Base-by-base conservation (phyloP, 2,888 invertebrate genomes). In the Nemotelus nigrinus region DNA sequence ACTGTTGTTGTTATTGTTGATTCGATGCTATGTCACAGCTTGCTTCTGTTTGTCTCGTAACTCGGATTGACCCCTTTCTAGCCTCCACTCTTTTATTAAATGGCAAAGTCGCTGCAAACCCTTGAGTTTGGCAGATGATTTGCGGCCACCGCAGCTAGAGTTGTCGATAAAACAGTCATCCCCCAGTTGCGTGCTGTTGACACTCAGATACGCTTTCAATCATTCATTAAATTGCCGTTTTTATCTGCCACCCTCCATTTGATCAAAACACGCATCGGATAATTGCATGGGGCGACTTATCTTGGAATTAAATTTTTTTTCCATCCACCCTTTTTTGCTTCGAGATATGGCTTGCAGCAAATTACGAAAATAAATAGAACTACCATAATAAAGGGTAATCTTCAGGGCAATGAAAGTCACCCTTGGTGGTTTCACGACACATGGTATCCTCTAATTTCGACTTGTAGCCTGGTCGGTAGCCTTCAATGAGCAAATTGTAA, bases 41-140 rank as follows among this genome's bases (percentile, higher is more conserved):
- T 58, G 45, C 63, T 43, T 8, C 41, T 47, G 25, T 60, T 74
- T 47, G 47, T 44, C 55, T n/a, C 41, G 4, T 5, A 0, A 41
- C 60, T 43, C 4, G 74, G 3, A 48, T 10, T 63, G 63, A 74
- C 4, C 71, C 74, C 74, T 74, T 74, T 50, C 39, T 70, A 2
- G 2, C 6, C 25, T 25, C 25, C 67, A 6, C 50, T 48, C 48
- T 48, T 67, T 48, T 67, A 48, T 67, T 67, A 67, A 65, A 65
- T 65, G 65, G 45, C 65, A n/a, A 70, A 53, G 45, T 55, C 41
- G 53, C 53, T 41, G 53, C 10, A 43, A 53, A 53, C 53, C 44
- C 55, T 53, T 53, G 55, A 8, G 41, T 2, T 41, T 41, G 55
- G 70, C 5, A 70, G 5, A 53, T 63, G 74, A 50, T 10, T 60